These are phyloP conservation scores for Sarcophaga carnaria DNA, from an alignment of 2,888 invertebrate species.

Conservation along the genomic window DNA sequence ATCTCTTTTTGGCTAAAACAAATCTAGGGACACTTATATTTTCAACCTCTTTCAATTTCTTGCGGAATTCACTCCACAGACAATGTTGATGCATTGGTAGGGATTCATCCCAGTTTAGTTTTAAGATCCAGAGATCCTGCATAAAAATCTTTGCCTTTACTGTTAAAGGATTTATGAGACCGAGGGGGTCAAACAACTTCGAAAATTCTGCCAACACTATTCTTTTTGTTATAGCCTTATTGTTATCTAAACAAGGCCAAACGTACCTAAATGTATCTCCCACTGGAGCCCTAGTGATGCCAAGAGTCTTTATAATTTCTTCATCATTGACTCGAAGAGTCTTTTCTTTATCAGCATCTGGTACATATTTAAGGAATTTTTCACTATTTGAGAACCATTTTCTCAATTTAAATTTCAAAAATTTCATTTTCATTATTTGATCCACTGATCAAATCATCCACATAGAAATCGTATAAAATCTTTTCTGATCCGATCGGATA, in stretches of 20 bases:
- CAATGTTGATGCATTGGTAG: conserved; percentile 29
- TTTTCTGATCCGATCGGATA: conserved; percentile 62
- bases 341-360: conserved; percentile 19
- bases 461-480: conserved; percentile 62
- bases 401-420: conserved; percentile 51
- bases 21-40: conserved; percentile 42
- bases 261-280: conserved; percentile 49
- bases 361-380: conserved; percentile 23
- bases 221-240: conserved; percentile 47
- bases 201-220: conserved; percentile 39
- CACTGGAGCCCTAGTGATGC: conserved; percentile 59
- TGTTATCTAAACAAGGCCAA: neutral
- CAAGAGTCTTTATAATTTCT: conserved; percentile 57
- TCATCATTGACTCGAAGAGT: conserved; percentile 28
- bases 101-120: conserved; percentile 49
- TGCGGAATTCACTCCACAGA: conserved; percentile 48
- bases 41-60: conserved; percentile 21
- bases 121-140: conserved; percentile 58
- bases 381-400: conserved; percentile 66
- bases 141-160: conserved; percentile 57
- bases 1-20: conserved; percentile 6
- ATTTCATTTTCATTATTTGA: conserved; percentile 52
- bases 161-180: conserved; percentile 11
- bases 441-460: conserved; percentile 69
- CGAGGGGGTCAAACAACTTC: conserved; percentile 50